Evolutionary conservation across 2,888 invertebrate species (phyloP).

Genomic region (Cartodere bifasciata): DNA sequence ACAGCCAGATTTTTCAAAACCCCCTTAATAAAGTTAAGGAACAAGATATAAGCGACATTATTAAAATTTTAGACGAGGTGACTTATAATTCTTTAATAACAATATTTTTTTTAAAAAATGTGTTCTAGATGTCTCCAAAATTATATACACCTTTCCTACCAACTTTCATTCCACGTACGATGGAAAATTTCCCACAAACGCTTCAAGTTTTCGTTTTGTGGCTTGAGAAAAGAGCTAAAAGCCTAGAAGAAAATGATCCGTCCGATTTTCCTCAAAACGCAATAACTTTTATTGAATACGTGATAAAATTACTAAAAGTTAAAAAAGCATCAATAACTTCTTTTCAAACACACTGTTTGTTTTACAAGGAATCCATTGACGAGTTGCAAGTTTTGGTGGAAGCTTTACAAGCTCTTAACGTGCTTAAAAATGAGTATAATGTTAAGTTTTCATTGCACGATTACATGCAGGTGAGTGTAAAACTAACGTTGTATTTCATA

Average conservation of each 20-base stretch:
- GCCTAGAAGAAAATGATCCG: conserved; percentile 19
- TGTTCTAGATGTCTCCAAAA: no score
- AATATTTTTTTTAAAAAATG: no score
- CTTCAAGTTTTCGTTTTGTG: conserved; percentile 23
- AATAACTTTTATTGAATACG: conserved; percentile 13
- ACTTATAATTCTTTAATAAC: no score
- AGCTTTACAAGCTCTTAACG: conserved; percentile 11
- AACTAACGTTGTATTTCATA: conserved; percentile 1
- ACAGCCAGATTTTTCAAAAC: no score
- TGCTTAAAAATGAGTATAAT: conserved; percentile 20
- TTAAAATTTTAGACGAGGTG: no score
- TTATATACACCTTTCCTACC: conserved; percentile 24
- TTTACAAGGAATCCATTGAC: conserved; percentile 9
- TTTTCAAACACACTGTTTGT: conserved; percentile 9
- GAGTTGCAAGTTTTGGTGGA: conserved; percentile 9
- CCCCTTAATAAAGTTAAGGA: no score
- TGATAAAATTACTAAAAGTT: conserved; percentile 16
- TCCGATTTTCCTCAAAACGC: conserved; percentile 30
- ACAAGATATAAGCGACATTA: no score
- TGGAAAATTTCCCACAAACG: conserved; percentile 20
- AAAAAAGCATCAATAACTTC: conserved; percentile 7
- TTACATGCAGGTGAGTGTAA: conserved; percentile 19
- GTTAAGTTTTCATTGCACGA: conserved; percentile 21
- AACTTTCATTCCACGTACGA: conserved; percentile 23
- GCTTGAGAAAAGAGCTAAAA: conserved; percentile 21